Base-by-base conservation (phyloP, 2,113 vertebrate genomes). In the Chaenocephalus aceratus region DNA sequence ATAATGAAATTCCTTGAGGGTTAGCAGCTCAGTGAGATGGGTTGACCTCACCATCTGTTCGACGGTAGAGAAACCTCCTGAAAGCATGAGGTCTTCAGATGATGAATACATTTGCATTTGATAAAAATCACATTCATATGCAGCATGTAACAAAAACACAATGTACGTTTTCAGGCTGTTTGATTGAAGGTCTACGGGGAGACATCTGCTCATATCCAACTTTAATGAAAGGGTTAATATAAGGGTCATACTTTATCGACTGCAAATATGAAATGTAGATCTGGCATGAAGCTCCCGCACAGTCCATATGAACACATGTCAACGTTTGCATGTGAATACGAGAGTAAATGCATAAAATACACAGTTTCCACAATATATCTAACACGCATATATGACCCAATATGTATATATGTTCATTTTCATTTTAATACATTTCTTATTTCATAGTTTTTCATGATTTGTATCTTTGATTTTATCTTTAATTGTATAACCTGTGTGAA, bases 1-100 rank as follows among this genome's bases (percentile, higher is more conserved):
- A 62, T 84, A 75, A 80, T 89, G 60, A 68, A 69, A 85, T 74
- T 64, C 46, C 46, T 83, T 18, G 16, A 73, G 77, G 58, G 67
- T 73, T 67, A 57, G 34, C 58, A 15, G 70, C 65, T 71, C 15
- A 23, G 26, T 45, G 30, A 59, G 70, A 41, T 1, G 10, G 21
- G 61, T 51, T 44, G 54, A 72, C 82, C 64, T 1, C 56, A 53
- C 30, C 4, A 67, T 79, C 71, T 83, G 57, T 73, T 77, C 57
- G 11, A 2, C 3, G 3, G 26, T 18, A 18, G 14, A 67, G 21
- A 18, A 65, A 78, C 16, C n/a, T 52, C 44, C 44, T 44, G 56
- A 45, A 69, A 57, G 41, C 58, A 54, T 36, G 7, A 14, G 1
- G 21, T 21, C 53, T 76, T 81, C n/a, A 45, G 13, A 41, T 60